phyloP scores from a whole-genome alignment of 2,113 vertebrate genomes.

The Emydocephalus ijimae region DNA sequence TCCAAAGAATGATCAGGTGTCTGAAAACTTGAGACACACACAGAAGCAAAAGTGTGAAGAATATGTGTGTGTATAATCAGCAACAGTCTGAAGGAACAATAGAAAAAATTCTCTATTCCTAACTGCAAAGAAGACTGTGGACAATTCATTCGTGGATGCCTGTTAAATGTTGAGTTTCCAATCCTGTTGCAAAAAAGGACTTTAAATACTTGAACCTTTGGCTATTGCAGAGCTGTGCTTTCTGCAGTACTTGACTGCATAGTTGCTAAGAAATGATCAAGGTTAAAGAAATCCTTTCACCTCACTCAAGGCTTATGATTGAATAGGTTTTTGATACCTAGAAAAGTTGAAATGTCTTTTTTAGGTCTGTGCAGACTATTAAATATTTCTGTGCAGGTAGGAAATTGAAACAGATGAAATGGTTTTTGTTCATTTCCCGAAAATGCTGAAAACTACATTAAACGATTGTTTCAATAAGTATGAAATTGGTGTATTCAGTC shows the following conservation, averaged over 20 bases:
- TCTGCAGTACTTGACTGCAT: background rate
- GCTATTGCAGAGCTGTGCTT: background rate
- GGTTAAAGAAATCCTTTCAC: background rate
- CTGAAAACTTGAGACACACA: background rate
- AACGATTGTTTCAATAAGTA: background rate
- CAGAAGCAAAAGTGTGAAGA: background rate
- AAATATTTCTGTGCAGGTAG: background rate
- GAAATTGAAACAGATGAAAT: background rate
- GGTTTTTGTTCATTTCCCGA: background rate
- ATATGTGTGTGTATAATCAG: background rate
- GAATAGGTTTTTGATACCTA: background rate
- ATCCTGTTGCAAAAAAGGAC: background rate
- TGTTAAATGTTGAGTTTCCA: background rate
- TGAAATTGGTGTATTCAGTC: background rate
- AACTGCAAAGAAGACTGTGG: background rate
- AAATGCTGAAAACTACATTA: background rate
- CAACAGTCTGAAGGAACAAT: background rate
- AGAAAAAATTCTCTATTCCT: background rate
- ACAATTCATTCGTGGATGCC: background rate
- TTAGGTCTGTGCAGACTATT: background rate
- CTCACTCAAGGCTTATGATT: background rate
- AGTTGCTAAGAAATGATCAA: background rate
- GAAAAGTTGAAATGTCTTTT: background rate
- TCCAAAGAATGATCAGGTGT: background rate
- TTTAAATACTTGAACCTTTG: background rate